phyloP scores from a whole-genome alignment of 2,888 invertebrate species.

The Phyto melanocephala region DNA sequence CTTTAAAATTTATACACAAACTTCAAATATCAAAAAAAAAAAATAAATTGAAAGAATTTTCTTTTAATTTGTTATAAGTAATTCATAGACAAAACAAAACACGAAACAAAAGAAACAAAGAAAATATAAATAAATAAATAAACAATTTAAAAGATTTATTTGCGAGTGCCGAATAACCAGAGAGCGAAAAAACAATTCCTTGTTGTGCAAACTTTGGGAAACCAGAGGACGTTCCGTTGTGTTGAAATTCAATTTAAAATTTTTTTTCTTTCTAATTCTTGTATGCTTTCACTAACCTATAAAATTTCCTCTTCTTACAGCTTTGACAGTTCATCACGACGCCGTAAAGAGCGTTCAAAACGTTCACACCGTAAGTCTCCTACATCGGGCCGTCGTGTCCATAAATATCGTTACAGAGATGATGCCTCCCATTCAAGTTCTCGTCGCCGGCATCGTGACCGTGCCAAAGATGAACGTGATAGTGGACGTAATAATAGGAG shows the following conservation, averaged over 20 bases:
- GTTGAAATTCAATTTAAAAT: background rate
- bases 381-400: slow-evolving; percentile 86
- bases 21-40: slow-evolving; percentile 8
- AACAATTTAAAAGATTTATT: slow-evolving; percentile 18
- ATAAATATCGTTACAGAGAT: slow-evolving; percentile 81
- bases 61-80: too few relatives aligned
- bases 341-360: slow-evolving; percentile 91
- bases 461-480: slow-evolving; percentile 77
- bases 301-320: slow-evolving; percentile 69
- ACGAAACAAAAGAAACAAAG: background rate
- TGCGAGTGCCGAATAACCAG: background rate
- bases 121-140: background rate
- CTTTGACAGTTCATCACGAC: slow-evolving; percentile 85
- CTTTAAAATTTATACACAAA: background rate
- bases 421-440: slow-evolving; percentile 78
- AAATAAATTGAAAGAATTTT: slow-evolving; percentile 4
- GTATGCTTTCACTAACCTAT: slow-evolving; percentile 55
- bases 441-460: slow-evolving; percentile 77
- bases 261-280: background rate
- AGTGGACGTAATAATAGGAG: slow-evolving; percentile 76
- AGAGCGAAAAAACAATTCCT: background rate
- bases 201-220: background rate
- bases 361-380: slow-evolving; percentile 91
- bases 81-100: too few relatives aligned
- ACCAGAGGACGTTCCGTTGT: background rate